phyloP scores from a whole-genome alignment of 1,140 invertebrate genomes.

The Cyphomyrmex costatus region DNA sequence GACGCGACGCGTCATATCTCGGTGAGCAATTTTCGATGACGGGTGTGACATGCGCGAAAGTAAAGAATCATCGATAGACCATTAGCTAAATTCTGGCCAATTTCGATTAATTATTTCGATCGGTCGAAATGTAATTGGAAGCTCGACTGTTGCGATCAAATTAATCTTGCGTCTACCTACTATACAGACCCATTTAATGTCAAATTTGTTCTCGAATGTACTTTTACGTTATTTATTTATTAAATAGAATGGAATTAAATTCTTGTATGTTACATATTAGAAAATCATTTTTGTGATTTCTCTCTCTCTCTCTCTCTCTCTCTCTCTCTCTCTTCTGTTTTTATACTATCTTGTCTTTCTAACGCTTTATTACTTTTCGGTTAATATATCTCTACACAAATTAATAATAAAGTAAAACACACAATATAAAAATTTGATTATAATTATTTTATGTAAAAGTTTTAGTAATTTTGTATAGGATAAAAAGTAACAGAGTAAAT shows the following conservation, averaged over 20 bases:
- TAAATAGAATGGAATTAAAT: background rate
- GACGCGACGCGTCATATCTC: conserved; percentile 40
- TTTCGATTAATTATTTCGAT: conserved; percentile 48
- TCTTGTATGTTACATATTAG: background rate
- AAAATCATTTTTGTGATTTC: background rate
- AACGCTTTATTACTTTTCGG: background rate
- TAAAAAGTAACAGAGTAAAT: conserved; percentile 20
- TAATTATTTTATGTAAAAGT: background rate
- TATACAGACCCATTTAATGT: background rate
- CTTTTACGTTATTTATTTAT: conserved; percentile 10
- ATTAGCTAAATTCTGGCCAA: conserved; percentile 45
- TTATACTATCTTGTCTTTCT: background rate
- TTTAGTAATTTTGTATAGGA: background rate
- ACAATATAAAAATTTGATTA: background rate
- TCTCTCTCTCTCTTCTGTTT: background rate
- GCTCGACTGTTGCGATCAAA: conserved; percentile 8
- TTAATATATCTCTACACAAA: background rate
- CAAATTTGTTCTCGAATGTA: background rate
- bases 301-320: no score
- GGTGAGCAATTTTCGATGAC: conserved; percentile 37
- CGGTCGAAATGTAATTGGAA: conserved; percentile 19
- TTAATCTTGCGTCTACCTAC: conserved; percentile 14
- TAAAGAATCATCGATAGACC: background rate
- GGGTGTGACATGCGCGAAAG: background rate
- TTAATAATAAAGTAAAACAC: background rate